Base-by-base conservation (phyloP, 2,888 invertebrate species). In the Dendrolimus houi region DNA sequence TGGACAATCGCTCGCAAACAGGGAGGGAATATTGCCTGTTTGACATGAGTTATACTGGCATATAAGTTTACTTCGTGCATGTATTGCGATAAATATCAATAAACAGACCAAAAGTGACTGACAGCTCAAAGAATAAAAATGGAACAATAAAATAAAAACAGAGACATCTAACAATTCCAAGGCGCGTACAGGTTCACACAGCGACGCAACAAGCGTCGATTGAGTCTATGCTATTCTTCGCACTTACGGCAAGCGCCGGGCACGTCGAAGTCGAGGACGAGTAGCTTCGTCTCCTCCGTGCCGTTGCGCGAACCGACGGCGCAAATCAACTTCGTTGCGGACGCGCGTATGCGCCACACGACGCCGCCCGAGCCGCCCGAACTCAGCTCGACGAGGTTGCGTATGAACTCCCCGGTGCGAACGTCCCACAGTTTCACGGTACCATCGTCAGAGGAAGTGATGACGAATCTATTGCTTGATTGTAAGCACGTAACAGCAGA, bases 401-500 rank as follows among this genome's bases (percentile, higher is more conserved):
- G 94, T 65, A 99, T 96, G 85, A 99, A 99, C 76, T 98, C 97
- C 82, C 97, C 98, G 57, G 98, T 98, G 81, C 96, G 95, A 55
- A 99, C 95, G 87, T 99, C 99, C 99, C 99, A 99, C 60, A 99
- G 92, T 86, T 99, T 99, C 14, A 99, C 99, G 1, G 99, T 99
- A 58, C 99, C 99, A 87, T 99, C 99, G 81, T 99, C 99, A 1
- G 99, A 99, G 12, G 99, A 99, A 40, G 99, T 99, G 74, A 99
- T 98, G 67, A 99, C 99, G 92, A 99, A 98, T 63, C 97, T 96
- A 78, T 95, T 96, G 89, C 98, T 98, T 74, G 99, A 98, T 86
- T 99, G 99, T 67, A 99, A 94, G 87, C 99, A 99, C 53, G 99
- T 99, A 58, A 99, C 99, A 56, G 99, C 99, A 62, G 99, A 99